phyloP scores from a whole-genome alignment of 37 sponge, comb jelly and placozoan genomes.

The Ianthella basta region DNA sequence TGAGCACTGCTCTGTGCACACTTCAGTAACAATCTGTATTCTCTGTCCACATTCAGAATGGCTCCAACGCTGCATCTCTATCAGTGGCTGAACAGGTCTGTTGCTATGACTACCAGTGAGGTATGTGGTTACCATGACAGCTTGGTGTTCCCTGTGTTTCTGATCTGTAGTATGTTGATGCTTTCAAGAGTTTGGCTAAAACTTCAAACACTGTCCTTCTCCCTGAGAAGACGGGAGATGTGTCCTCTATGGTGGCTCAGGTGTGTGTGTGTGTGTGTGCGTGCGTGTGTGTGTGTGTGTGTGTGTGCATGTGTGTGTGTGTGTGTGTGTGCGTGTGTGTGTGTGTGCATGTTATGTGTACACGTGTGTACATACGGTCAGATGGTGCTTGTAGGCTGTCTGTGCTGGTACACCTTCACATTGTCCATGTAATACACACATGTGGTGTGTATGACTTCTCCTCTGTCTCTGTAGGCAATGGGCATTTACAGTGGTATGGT shows the following conservation, averaged over 20 bases:
- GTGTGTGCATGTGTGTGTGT: not conserved
- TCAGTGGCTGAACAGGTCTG: slow-evolving; percentile 75
- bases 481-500: slow-evolving; percentile 79
- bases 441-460: not conserved
- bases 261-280: slow-evolving; percentile 36
- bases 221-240: slow-evolving; percentile 89
- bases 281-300: too few species aligned
- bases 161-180: slow-evolving; percentile 84
- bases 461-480: slow-evolving; percentile 60
- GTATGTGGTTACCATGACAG: not conserved
- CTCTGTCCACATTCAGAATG: slow-evolving; percentile 52
- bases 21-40: not conserved
- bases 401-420: too few species aligned
- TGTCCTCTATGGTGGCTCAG: slow-evolving; percentile 97
- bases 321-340: slow-evolving; percentile 30
- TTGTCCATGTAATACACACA: too few species aligned
- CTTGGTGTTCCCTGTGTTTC: not conserved
- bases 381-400: not conserved
- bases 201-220: slow-evolving; percentile 87
- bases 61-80: slow-evolving; percentile 85
- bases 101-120: not conserved
- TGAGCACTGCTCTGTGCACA: not conserved
- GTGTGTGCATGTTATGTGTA: slow-evolving; percentile 10
- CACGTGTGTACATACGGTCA: not conserved
- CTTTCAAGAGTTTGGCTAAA: slow-evolving; percentile 92